These are phyloP conservation scores for Botia almorhae DNA, from an alignment of 2,797 vertebrate species.

Conservation along the genomic window DNA sequence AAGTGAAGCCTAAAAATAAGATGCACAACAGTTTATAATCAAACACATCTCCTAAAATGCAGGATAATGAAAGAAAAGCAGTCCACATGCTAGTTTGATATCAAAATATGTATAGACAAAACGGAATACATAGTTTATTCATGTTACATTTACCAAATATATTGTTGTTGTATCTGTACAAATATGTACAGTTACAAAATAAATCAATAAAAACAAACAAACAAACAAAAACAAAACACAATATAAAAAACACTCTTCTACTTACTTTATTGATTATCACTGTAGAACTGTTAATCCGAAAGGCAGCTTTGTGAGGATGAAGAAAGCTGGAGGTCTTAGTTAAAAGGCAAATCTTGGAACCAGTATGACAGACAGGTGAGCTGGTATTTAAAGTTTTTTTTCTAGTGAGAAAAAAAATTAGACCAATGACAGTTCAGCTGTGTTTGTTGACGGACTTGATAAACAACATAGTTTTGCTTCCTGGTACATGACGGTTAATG, in stretches of 20 bases:
- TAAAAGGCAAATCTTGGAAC: not conserved
- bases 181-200: not conserved
- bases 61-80: not conserved
- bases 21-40: not conserved
- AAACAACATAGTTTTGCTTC: not conserved
- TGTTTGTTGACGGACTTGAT: slow-evolving; percentile 14
- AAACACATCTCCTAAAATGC: not conserved
- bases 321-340: not conserved
- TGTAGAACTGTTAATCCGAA: slow-evolving; percentile 2
- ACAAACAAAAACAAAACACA: not conserved
- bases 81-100: not conserved
- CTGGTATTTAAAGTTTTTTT: slow-evolving; percentile 12
- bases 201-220: not conserved
- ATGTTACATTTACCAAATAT: too few relatives aligned
- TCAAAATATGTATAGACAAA: not conserved
- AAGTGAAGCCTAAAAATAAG: not conserved
- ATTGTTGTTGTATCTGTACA: not conserved
- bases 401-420: not conserved
- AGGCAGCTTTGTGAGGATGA: not conserved
- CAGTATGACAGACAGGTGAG: not conserved
- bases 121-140: too few relatives aligned
- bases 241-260: not conserved
- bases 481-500: not conserved
- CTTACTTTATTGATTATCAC: slow-evolving; percentile 9
- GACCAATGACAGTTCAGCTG: slow-evolving; percentile 18